These are phyloP conservation scores for Spea multiplicata DNA, from an alignment of 2,113 vertebrate genomes.

Conservation along the genomic window DNA sequence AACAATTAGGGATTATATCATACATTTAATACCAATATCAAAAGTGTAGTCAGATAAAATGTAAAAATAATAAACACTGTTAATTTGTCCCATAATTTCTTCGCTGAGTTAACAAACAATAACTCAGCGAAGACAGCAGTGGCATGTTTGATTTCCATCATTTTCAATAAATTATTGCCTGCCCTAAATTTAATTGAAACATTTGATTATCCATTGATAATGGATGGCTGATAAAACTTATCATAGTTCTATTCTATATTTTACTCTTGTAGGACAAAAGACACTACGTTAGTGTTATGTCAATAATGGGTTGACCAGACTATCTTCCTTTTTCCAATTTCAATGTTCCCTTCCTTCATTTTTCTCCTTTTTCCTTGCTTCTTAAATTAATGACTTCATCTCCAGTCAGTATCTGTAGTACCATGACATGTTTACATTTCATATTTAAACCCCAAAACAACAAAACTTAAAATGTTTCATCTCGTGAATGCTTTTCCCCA, in stretches of 20 bases:
- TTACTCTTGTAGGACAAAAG: slow-evolving; percentile 9
- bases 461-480: background rate
- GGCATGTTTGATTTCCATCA: background rate
- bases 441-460: background rate
- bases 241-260: background rate
- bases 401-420: slow-evolving; percentile 3
- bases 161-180: slow-evolving; percentile 16
- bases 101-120: background rate
- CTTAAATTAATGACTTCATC: slow-evolving; percentile 15
- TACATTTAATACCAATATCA: too few species aligned
- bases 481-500: slow-evolving; percentile 4
- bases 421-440: slow-evolving; percentile 23
- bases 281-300: slow-evolving; percentile 20
- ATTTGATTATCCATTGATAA: slow-evolving; percentile 23
- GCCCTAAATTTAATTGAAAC: slow-evolving; percentile 17
- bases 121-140: background rate
- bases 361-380: background rate
- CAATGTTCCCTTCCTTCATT: slow-evolving; percentile 6
- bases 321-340: slow-evolving; percentile 34
- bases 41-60: too few species aligned
- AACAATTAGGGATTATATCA: too few species aligned
- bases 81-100: background rate
- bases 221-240: slow-evolving; percentile 17
- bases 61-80: background rate
- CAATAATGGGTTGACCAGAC: slow-evolving; percentile 15